A percentile compares a stretch with the other conserved stretches of the same genome.
Conservation (phyloP, 2,888 invertebrate species). For the Endomychus coccineus region DNA sequence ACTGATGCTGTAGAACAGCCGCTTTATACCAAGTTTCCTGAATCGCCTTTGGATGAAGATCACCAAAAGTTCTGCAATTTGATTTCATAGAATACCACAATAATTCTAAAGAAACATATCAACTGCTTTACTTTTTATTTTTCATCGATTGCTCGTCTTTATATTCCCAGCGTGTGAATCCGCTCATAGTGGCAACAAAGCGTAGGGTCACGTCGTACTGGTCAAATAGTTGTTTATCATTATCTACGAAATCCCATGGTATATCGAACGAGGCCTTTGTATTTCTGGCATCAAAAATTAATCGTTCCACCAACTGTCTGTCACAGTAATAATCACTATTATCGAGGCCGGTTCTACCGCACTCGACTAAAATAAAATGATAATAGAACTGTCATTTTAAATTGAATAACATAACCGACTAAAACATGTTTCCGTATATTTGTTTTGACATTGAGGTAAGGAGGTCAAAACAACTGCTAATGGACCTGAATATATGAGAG, state of each 20-base stretch:
- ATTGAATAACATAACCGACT: too few relatives aligned
- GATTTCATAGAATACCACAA: too few relatives aligned
- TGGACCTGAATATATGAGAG: too few relatives aligned
- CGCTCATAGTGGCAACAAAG: slow-evolving; percentile 84
- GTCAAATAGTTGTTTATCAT: slow-evolving; percentile 51
- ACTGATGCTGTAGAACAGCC: slow-evolving; percentile 76
- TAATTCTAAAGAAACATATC: too few relatives aligned
- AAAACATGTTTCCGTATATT: too few relatives aligned
- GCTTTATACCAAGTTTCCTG: slow-evolving; percentile 90
- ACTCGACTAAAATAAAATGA: slow-evolving; percentile 52
- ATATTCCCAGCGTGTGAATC: slow-evolving; percentile 75
- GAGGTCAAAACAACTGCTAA: too few relatives aligned
- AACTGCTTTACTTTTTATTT: slow-evolving; percentile 4
- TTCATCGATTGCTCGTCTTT: slow-evolving; percentile 10
- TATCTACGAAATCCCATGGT: slow-evolving; percentile 40
- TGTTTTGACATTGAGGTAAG: too few relatives aligned
- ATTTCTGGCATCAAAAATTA: slow-evolving; percentile 84
- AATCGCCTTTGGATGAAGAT: slow-evolving; percentile 65
- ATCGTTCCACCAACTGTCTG: slow-evolving; percentile 71
- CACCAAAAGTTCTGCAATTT: slow-evolving; percentile 58
- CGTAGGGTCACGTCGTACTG: slow-evolving; percentile 67
- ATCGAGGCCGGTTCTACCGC: slow-evolving; percentile 54
- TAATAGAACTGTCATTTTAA: too few relatives aligned
- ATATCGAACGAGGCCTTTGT: slow-evolving; percentile 48
- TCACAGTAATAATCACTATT: slow-evolving; percentile 77